phyloP scores from a whole-genome alignment of 2,888 invertebrate species.

The Plemyria rubiginata region DNA sequence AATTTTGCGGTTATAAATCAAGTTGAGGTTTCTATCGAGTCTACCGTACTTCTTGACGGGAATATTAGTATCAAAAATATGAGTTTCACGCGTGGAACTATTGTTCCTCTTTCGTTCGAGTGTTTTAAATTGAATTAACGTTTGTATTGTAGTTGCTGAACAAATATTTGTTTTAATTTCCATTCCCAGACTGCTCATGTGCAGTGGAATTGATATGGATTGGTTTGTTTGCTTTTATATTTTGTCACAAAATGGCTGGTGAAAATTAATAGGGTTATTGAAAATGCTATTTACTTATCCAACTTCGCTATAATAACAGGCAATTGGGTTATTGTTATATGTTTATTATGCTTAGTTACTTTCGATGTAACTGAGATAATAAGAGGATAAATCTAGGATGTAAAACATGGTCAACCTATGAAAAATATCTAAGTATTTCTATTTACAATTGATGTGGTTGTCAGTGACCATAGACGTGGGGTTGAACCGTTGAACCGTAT shows the following conservation, averaged over 20 bases:
- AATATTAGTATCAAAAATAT: too few relatives aligned
- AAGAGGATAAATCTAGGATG: too few relatives aligned
- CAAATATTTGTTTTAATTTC: constrained; percentile 37
- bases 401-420: too few relatives aligned
- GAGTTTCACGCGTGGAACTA: constrained; percentile 1
- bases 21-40: too few relatives aligned
- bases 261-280: constrained; percentile 3
- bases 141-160: constrained; percentile 17
- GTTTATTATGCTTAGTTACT: background rate
- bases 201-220: constrained; percentile 29
- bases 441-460: too few relatives aligned
- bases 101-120: constrained; percentile 16
- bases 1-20: too few relatives aligned
- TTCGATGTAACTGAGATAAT: too few relatives aligned
- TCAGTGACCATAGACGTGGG: too few relatives aligned
- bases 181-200: constrained; percentile 30
- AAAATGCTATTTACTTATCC: background rate
- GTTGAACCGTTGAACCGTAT: too few relatives aligned
- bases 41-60: too few relatives aligned
- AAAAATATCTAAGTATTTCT: too few relatives aligned
- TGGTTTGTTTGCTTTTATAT: constrained; percentile 27
- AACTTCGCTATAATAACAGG: background rate
- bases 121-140: constrained; percentile 39
- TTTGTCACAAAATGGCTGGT: constrained; percentile 17
- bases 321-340: background rate